Conservation (phyloP, 1,140 invertebrate genomes). For the Pseudomyrmex gracilis region DNA sequence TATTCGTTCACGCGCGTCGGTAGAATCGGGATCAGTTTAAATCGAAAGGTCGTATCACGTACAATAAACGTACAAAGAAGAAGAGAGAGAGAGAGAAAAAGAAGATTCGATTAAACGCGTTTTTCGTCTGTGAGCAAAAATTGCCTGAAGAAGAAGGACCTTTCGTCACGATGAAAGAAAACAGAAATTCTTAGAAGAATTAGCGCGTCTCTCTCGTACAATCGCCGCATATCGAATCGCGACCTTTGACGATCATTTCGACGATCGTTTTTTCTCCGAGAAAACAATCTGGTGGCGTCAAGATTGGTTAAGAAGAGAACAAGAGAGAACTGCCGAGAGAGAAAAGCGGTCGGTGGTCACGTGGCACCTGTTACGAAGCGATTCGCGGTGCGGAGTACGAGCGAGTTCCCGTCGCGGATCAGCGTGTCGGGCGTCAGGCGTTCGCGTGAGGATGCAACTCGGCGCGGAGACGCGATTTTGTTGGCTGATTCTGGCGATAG, state of each 20-base stretch:
- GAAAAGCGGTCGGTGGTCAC: constrained; percentile 25
- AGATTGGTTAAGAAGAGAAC: constrained; percentile 31
- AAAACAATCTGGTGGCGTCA: background rate
- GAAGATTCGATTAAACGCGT: background rate
- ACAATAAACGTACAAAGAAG: no score
- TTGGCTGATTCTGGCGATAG: constrained; percentile 59
- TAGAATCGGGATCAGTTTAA: background rate
- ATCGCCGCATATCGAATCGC: background rate
- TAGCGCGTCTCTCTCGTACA: background rate
- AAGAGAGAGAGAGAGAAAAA: no score
- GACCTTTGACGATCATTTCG: background rate
- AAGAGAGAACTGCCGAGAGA: constrained; percentile 20
- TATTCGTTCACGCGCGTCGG: background rate
- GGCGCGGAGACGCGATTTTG: constrained; percentile 68
- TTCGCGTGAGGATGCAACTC: constrained; percentile 63
- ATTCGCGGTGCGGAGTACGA: constrained; percentile 42
- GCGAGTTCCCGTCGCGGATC: constrained; percentile 20
- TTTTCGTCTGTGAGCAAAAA: background rate
- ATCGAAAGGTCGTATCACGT: no score
- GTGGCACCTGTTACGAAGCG: constrained; percentile 56
- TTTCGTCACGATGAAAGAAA: constrained; percentile 11
- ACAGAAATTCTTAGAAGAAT: background rate
- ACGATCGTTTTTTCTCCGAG: background rate
- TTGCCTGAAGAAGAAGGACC: no score
- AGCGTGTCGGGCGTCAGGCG: constrained; percentile 65